Percentiles rank a stretch among this genome's conserved stretches.
phyloP scores from a whole-genome alignment of 2,113 vertebrate species.

The Eublepharis macularius region DNA sequence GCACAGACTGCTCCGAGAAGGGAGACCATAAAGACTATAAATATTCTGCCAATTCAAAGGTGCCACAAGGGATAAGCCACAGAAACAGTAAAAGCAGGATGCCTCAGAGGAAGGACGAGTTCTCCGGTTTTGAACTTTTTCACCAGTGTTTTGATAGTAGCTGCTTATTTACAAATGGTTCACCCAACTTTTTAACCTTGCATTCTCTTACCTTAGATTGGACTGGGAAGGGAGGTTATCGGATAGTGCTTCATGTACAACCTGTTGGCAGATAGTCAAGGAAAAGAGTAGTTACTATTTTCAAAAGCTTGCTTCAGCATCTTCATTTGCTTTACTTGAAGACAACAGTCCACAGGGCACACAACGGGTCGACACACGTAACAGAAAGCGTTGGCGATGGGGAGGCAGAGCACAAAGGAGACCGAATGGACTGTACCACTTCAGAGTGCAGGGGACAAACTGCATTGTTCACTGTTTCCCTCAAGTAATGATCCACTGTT shows the following conservation, averaged over 20 bases:
- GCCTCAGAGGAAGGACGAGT: neutral
- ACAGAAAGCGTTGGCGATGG: too few relatives aligned
- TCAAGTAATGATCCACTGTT: too few relatives aligned
- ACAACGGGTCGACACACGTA: too few relatives aligned
- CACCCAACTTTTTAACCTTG: neutral
- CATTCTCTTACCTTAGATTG: conserved; percentile 80
- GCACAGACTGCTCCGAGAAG: neutral
- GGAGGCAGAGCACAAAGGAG: too few relatives aligned
- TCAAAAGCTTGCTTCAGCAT: neutral
- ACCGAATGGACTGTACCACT: too few relatives aligned
- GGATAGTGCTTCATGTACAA: conserved; percentile 83
- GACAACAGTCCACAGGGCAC: neutral
- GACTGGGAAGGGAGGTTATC: conserved; percentile 76
- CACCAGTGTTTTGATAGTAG: neutral
- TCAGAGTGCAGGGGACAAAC: too few relatives aligned
- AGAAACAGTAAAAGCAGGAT: neutral
- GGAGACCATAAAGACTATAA: neutral
- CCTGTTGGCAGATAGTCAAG: conserved; percentile 72
- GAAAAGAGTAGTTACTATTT: conserved; percentile 19
- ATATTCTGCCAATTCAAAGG: neutral
- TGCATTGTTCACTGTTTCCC: too few relatives aligned
- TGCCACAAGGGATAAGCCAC: neutral
- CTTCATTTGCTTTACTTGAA: neutral
- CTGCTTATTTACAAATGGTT: neutral
- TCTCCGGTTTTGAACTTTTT: neutral